Evolutionary conservation across 2,888 invertebrate species (phyloP).

Genomic region (Pollenia angustigena): DNA sequence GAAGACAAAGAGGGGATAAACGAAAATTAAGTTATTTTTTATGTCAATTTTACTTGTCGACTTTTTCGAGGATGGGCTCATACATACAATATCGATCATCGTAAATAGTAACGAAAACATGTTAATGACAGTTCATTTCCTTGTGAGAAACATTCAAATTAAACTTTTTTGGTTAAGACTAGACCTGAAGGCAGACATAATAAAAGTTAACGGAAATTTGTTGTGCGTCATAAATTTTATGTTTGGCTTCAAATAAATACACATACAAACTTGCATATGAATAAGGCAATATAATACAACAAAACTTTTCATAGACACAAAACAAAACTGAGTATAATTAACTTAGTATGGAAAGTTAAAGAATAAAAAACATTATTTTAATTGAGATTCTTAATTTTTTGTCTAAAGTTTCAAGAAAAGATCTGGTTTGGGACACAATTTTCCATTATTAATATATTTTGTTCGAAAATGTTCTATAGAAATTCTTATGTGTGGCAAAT

Average conservation of each 20-base stretch:
- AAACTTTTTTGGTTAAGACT: not conserved
- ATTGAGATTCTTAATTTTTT: too few relatives aligned
- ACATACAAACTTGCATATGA: too few relatives aligned
- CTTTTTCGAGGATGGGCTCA: not conserved
- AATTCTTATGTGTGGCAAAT: too few relatives aligned
- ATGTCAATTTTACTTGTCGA: not conserved
- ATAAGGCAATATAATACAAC: too few relatives aligned
- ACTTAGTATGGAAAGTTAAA: too few relatives aligned
- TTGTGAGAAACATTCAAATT: not conserved
- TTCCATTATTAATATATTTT: too few relatives aligned
- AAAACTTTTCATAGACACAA: too few relatives aligned
- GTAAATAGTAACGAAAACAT: not conserved
- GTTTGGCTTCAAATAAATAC: not conserved
- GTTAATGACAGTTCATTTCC: not conserved
- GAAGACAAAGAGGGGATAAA: too few relatives aligned
- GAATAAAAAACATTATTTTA: too few relatives aligned
- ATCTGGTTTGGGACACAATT: too few relatives aligned
- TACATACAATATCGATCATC: not conserved
- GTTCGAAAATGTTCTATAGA: not conserved
- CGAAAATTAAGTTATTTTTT: not conserved
- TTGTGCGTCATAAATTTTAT: not conserved
- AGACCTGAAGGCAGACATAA: slow-evolving; percentile 15
- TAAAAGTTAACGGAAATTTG: slow-evolving; percentile 5
- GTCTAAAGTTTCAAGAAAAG: too few relatives aligned
- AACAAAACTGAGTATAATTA: too few relatives aligned